Base-by-base conservation (phyloP, 1,140 invertebrate species). In the Drosophila pachea region DNA sequence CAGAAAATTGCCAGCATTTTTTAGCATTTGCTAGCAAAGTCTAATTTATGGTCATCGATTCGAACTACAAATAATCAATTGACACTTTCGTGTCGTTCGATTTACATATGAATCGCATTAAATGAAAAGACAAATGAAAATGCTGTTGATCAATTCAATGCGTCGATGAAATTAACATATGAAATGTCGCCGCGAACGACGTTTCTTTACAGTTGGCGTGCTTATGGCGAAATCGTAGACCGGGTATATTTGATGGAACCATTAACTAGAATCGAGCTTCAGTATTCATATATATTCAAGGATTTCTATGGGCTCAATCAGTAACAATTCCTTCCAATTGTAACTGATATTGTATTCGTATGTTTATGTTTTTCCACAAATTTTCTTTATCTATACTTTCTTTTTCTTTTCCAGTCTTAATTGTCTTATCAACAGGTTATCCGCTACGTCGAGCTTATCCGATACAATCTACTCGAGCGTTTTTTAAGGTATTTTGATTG, bases 31-130 rank as follows among this genome's bases (percentile, higher is more conserved):
- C 9, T 14, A 14, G 14, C 6, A 7, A 11, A 7, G n/a, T 5
- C 3, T 9, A 14, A 32, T 54, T 54, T 29, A 54, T 54, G 35
- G 7, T 40, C 52, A 11, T 4, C 40, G 4, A 43, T 14, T 2
- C 42, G 48, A 43, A 52, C 14, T 45, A 50, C 52, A 47, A 65
- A 65, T 54, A 70, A 43, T 29, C 45, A 65, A 65, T 71, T 71
- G 68, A 66, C 63, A 71, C 63, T 60, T 66, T 70, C 55, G 62
- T 63, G 68, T 54, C 43, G 9, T 54, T 42, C 31, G 36, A 71
- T 71, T 71, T 71, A 62, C 68, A 71, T 71, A 71, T 29, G 32
- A 66, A 48, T 32, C 36, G 32, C 22, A 58, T 65, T 70, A 16
- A 47, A 53, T 40, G 11, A 36, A 45, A 40, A 42, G 2, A 45